Evolutionary conservation across 64 coral and sea anemone genomes (phyloP).

Genomic region (Montipora efflorescens): DNA sequence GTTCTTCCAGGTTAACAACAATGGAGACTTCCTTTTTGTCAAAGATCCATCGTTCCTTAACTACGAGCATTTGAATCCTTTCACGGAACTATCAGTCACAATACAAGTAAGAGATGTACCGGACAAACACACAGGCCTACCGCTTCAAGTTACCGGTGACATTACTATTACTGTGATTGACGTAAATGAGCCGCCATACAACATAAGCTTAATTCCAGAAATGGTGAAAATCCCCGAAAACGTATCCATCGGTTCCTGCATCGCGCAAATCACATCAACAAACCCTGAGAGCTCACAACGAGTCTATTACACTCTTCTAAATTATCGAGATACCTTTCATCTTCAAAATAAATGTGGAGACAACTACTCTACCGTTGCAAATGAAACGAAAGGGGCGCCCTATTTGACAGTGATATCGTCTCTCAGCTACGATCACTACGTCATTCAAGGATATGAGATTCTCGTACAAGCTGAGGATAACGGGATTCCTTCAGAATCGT

Average conservation of each 20-base stretch:
- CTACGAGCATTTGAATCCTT: constrained; percentile 59
- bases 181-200: constrained; percentile 67
- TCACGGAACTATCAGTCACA: constrained; percentile 36
- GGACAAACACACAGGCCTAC: background rate
- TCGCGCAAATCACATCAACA: constrained; percentile 58
- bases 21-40: constrained; percentile 38
- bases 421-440: constrained; percentile 63
- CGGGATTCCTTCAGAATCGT: constrained; percentile 32
- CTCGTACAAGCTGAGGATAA: constrained; percentile 65
- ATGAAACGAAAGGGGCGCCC: background rate
- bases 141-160: constrained; percentile 33
- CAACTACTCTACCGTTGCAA: constrained; percentile 17
- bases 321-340: constrained; percentile 48
- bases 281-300: constrained; percentile 75
- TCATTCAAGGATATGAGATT: constrained; percentile 45
- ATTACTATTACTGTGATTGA: constrained; percentile 56
- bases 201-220: constrained; percentile 34
- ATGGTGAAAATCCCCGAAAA: constrained; percentile 65
- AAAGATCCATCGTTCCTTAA: constrained; percentile 70
- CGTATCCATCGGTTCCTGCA: constrained; percentile 62
- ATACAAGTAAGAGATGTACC: constrained; percentile 69
- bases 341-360: constrained; percentile 20
- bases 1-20: constrained; percentile 57
- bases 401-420: constrained; percentile 43
- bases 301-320: constrained; percentile 57